These are phyloP conservation scores for Quadroppia sp. DNA, from an alignment of 2,888 invertebrate species.

Conservation along the genomic window DNA sequence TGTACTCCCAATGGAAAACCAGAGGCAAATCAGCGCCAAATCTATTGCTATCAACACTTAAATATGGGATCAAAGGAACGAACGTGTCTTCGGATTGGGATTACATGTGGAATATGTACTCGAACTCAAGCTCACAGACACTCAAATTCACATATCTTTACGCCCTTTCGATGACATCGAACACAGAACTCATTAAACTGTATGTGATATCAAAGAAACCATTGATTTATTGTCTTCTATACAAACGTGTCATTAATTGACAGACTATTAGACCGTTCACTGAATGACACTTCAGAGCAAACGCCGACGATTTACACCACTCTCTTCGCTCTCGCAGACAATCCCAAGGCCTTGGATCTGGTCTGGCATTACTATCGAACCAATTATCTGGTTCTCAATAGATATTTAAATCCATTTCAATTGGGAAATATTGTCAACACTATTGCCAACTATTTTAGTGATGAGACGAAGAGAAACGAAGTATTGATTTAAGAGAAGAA, in stretches of 20 bases:
- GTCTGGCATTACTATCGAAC: constrained; percentile 78
- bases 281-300: constrained; percentile 69
- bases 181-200: constrained; percentile 31
- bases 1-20: constrained; percentile 22
- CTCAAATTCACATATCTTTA: constrained; percentile 40
- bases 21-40: constrained; percentile 31
- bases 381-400: constrained; percentile 56
- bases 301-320: no score
- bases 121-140: not conserved
- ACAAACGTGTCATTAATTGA: no score
- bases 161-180: constrained; percentile 36
- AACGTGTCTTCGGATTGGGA: constrained; percentile 24
- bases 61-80: constrained; percentile 28
- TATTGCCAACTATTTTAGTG: constrained; percentile 16
- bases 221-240: not conserved
- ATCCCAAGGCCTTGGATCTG: constrained; percentile 68
- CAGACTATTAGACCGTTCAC: constrained; percentile 70
- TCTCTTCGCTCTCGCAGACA: constrained; percentile 68
- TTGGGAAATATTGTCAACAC: constrained; percentile 35
- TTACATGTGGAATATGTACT: constrained; percentile 33
- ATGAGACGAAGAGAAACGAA: constrained; percentile 11
- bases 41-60: constrained; percentile 26
- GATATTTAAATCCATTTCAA: constrained; percentile 4
- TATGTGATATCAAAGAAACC: constrained; percentile 17
- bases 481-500: constrained; percentile 9